Evolutionary conservation across 2,113 vertebrate species (phyloP).

Genomic region (Glareola pratincola): DNA sequence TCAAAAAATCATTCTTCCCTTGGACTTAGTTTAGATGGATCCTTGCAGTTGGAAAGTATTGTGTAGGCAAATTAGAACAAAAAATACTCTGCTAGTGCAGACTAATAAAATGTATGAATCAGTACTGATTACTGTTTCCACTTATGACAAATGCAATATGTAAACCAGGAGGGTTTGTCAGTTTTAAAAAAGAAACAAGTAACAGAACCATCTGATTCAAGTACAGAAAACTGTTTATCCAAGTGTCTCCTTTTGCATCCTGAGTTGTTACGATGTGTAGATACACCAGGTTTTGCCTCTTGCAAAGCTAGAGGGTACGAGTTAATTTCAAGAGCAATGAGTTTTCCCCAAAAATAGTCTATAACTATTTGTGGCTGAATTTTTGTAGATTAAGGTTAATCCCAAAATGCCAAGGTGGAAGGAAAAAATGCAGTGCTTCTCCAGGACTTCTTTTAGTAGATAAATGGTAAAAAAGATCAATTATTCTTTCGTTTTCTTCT

Average conservation of each 20-base stretch:
- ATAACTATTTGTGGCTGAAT: background rate
- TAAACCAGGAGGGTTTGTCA: background rate
- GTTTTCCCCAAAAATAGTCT: background rate
- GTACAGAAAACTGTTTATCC: background rate
- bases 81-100: background rate
- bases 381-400: background rate
- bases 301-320: background rate
- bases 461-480: background rate
- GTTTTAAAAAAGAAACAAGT: background rate
- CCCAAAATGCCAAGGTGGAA: background rate
- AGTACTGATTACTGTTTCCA: background rate
- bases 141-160: background rate
- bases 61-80: background rate
- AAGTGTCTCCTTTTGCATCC: background rate
- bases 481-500: background rate
- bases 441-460: background rate
- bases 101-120: background rate
- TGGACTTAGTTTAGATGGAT: background rate
- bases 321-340: background rate
- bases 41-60: background rate
- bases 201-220: background rate
- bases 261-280: background rate
- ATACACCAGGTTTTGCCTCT: background rate
- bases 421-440: background rate
- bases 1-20: background rate